phyloP scores from a whole-genome alignment of 2,113 vertebrate species.

The Sapajus apella region DNA sequence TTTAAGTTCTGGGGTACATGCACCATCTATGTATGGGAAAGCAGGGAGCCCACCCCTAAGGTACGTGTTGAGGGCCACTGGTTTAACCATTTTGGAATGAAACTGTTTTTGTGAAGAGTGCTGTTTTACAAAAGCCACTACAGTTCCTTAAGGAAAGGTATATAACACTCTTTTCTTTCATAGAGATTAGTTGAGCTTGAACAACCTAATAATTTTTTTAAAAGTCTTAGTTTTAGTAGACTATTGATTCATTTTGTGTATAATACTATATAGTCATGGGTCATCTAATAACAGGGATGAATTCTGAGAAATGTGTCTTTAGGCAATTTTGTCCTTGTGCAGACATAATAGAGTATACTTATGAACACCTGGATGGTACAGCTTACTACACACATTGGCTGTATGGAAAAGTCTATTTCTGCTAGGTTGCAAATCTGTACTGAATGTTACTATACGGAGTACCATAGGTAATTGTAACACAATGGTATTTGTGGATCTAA shows the following conservation, averaged over 20 bases:
- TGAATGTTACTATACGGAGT: too few relatives aligned
- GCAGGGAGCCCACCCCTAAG: background rate
- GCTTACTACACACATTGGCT: background rate
- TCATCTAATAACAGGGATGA: background rate
- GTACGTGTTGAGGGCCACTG: accelerated
- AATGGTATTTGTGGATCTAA: too few relatives aligned
- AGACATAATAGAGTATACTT: background rate
- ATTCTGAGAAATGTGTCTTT: background rate
- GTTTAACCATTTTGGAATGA: background rate
- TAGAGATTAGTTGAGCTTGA: background rate
- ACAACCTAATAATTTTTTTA: background rate
- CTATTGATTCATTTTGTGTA: background rate
- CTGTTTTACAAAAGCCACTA: background rate
- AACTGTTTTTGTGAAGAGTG: background rate
- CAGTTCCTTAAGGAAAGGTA: background rate
- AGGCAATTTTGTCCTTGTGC: background rate
- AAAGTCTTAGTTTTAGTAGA: background rate
- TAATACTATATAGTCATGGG: background rate
- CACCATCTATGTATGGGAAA: too few relatives aligned
- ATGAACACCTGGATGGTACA: background rate
- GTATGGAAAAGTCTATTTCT: background rate
- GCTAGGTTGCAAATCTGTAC: background rate
- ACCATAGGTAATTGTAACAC: too few relatives aligned
- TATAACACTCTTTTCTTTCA: background rate
- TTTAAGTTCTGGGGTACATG: too few relatives aligned